Percentiles rank a stretch among this genome's conserved stretches.
Conservation (phyloP, 2,888 invertebrate species). For the Labia minor region DNA sequence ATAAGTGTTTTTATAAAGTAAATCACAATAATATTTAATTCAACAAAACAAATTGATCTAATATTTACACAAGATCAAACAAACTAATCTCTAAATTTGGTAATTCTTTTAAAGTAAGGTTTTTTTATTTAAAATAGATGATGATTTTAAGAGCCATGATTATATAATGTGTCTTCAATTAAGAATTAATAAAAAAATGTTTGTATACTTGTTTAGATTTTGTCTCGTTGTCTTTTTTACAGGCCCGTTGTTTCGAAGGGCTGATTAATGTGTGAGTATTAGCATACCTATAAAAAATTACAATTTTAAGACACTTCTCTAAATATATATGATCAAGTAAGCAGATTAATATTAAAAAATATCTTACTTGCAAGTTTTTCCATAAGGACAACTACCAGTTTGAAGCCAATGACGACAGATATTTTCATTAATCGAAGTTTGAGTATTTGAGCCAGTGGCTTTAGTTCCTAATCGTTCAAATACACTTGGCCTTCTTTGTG, state of each 20-base stretch:
- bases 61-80: too few relatives aligned
- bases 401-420: constrained; percentile 68
- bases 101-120: too few relatives aligned
- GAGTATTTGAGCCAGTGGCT: constrained; percentile 40
- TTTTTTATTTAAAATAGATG: too few relatives aligned
- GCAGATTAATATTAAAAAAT: not conserved
- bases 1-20: too few relatives aligned
- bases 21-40: too few relatives aligned
- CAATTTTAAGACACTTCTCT: too few relatives aligned
- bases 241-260: constrained; percentile 59
- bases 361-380: constrained; percentile 58
- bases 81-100: too few relatives aligned
- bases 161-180: too few relatives aligned
- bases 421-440: constrained; percentile 34
- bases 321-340: not conserved
- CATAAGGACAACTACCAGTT: constrained; percentile 65
- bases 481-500: constrained; percentile 60
- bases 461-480: constrained; percentile 73
- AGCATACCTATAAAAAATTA: constrained; percentile 42
- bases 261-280: constrained; percentile 62
- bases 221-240: constrained; percentile 48
- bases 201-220: constrained; percentile 34
- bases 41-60: too few relatives aligned
- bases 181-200: too few relatives aligned
- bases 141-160: too few relatives aligned